These are phyloP conservation scores for Schizopygopsis pylzovi DNA, from an alignment of 2,797 vertebrate genomes.

Conservation along the genomic window DNA sequence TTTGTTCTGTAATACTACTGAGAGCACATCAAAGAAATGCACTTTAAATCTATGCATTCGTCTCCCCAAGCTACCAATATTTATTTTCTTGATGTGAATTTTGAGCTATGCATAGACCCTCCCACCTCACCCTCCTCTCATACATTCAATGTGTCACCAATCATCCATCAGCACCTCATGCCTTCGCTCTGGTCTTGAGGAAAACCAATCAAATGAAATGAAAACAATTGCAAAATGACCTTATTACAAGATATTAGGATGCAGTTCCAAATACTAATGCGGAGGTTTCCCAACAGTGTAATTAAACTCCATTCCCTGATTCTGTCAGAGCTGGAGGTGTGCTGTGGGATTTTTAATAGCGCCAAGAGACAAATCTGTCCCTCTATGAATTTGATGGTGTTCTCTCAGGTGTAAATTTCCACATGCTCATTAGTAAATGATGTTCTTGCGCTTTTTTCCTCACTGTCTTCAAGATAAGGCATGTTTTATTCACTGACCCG, in stretches of 20 bases:
- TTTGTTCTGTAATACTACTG: constrained; percentile 41
- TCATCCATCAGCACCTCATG: constrained; percentile 2
- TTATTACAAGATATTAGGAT: constrained; percentile 21
- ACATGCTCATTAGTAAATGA: constrained; percentile 14
- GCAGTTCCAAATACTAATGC: constrained; percentile 20
- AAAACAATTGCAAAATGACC: constrained; percentile 13
- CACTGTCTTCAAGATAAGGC: constrained; percentile 18
- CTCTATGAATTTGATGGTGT: constrained; percentile 5
- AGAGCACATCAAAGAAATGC: constrained; percentile 41
- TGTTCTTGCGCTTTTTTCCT: constrained; percentile 13
- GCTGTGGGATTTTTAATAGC: constrained; percentile 1
- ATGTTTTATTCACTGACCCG: constrained; percentile 43
- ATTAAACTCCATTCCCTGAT: neutral
- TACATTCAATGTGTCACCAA: neutral
- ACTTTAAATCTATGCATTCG: constrained; percentile 36
- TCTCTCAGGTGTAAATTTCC: constrained; percentile 29
- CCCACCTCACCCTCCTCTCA: constrained; percentile 9
- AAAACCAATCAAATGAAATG: neutral
- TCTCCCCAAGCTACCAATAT: neutral
- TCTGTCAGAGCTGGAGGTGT: constrained; percentile 14
- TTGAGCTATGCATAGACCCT: constrained; percentile 12
- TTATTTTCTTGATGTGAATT: constrained; percentile 14
- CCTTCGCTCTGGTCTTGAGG: constrained; percentile 5
- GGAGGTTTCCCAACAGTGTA: neutral
- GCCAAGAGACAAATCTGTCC: neutral